Conservation (phyloP, 2,797 vertebrate genomes). For the Calcarius lapponicus region DNA sequence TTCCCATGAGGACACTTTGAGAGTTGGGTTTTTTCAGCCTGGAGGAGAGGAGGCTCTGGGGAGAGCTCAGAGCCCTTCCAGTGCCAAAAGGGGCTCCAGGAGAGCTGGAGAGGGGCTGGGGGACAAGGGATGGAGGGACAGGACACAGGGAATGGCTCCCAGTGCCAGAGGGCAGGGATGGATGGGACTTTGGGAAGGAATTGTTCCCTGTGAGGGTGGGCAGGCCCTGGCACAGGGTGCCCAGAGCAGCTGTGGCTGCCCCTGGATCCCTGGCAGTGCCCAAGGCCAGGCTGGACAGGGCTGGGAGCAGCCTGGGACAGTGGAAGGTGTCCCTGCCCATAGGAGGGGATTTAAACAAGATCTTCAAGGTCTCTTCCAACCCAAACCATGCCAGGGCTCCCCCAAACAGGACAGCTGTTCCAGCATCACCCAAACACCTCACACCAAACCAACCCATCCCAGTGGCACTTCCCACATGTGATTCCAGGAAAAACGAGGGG, state of each 20-base stretch:
- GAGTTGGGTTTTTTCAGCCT: not conserved
- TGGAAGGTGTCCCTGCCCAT: not conserved
- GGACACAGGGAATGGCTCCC: not conserved
- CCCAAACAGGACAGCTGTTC: not conserved
- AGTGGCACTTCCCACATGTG: rapidly evolving
- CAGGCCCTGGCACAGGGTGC: not conserved
- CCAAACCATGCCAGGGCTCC: not conserved
- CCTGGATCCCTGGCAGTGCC: not conserved
- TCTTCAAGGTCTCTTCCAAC: not conserved
- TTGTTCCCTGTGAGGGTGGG: rapidly evolving
- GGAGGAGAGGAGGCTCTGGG: not conserved
- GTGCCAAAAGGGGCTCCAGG: rapidly evolving
- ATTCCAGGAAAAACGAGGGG: not conserved
- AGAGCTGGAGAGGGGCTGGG: not conserved
- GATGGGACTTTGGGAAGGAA: too few relatives aligned
- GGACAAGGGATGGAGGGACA: not conserved
- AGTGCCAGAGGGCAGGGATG: rapidly evolving
- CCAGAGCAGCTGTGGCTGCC: not conserved
- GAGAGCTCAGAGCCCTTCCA: not conserved
- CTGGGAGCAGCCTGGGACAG: rapidly evolving
- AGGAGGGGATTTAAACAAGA: not conserved
- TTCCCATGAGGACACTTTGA: not conserved
- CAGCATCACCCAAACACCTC: not conserved
- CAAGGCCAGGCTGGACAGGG: rapidly evolving
- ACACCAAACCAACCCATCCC: not conserved